Base-by-base conservation (phyloP, 2,797 vertebrate genomes). In the Platyrinchus mystaceus region DNA sequence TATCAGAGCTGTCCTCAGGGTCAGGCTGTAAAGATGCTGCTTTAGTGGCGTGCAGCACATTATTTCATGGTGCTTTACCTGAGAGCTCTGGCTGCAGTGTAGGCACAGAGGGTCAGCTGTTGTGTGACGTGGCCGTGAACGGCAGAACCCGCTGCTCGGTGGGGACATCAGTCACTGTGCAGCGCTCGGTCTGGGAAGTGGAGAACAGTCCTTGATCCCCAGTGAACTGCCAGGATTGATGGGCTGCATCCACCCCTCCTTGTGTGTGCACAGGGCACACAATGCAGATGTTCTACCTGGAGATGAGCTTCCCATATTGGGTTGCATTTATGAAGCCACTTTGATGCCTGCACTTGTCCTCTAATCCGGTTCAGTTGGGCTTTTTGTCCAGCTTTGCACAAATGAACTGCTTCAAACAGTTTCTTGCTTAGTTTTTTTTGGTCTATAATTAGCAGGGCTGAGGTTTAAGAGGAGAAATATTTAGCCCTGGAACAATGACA, bases 401-500 rank as follows among this genome's bases (percentile, higher is more conserved):
- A 93, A 92, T 43, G 21, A 91, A 76, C 32, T 62, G 55, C 63
- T 90, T 90, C 84, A 67, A 88, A 76, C 36, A 43, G 59, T 43
- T 79, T 28, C 36, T 86, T 22, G 69, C 10, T 17, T 43, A 8
- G 17, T 43, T 23, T 27, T 27, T 14, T 64, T 75, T 2, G 43
- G 18, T 46, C 34, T 1, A 0, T 53, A 92, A 95, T 94, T 87
- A 93, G 52, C 34, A 1, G 2, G 18, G 36, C 27, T 84, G 46
- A 58, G 44, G 49, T 74, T 80, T 90, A 84, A 79, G 87, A 90
- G 66, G 73, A 88, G 79, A 94, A 90, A 74, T 86, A 81, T 70
- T 90, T 69, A 91, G 80, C 36, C 70, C 73, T 93, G 91, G 77
- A 90, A 76, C 63, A 82, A 86, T 23, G 74, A 79, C 92, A 95